phyloP scores from a whole-genome alignment of 2,888 invertebrate genomes.

The Drosophila siamana region DNA sequence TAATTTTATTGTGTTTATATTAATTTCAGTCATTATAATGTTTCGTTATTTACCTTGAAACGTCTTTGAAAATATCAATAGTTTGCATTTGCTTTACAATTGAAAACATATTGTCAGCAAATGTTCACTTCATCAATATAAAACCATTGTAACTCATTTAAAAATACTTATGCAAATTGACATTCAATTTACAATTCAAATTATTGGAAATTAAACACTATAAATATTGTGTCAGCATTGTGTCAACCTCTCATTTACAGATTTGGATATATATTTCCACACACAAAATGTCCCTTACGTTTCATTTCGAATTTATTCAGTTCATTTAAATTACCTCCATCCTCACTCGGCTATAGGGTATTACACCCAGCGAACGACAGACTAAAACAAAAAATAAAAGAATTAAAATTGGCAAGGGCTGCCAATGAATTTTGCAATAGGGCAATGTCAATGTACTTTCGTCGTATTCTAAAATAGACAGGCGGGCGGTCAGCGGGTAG shows the following conservation, averaged over 20 bases:
- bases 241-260: neutral
- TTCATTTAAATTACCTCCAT: neutral
- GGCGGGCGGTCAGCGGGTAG: neutral
- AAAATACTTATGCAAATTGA: too few species aligned
- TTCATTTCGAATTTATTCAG: neutral
- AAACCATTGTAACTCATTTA: too few species aligned
- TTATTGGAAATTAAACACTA: too few species aligned
- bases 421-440: slow-evolving; percentile 72
- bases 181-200: too few species aligned
- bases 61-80: too few species aligned
- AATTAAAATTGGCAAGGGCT: slow-evolving; percentile 68
- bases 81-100: too few species aligned
- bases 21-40: too few species aligned
- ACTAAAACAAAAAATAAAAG: slow-evolving; percentile 35
- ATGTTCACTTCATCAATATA: too few species aligned
- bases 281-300: neutral
- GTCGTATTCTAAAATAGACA: slow-evolving; percentile 59
- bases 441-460: slow-evolving; percentile 77
- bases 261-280: neutral
- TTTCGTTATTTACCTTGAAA: too few species aligned
- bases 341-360: slow-evolving; percentile 26
- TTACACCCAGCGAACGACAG: slow-evolving; percentile 29
- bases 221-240: neutral
- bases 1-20: too few species aligned
- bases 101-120: too few species aligned